These are phyloP conservation scores for Blennius ocellaris DNA, from an alignment of 2,113 vertebrate species.

Conservation along the genomic window DNA sequence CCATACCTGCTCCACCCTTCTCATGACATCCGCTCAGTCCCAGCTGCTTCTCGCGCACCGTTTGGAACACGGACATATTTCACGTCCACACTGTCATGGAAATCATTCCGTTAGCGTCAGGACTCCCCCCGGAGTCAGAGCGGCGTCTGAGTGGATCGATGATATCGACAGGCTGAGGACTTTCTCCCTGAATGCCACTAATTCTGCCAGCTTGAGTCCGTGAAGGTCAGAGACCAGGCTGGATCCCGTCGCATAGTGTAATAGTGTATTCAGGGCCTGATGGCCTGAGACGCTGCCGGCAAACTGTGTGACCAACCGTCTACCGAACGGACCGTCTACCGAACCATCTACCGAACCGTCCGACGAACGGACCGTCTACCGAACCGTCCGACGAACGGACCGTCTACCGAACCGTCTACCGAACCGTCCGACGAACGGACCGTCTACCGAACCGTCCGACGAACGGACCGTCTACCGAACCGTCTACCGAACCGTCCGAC, in stretches of 20 bases:
- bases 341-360: no score
- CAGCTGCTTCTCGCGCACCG: constrained; percentile 51
- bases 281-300: constrained; percentile 53
- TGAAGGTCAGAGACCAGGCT: constrained; percentile 77
- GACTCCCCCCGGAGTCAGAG: constrained; percentile 75
- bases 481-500: no score
- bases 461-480: no score
- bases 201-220: constrained; percentile 77
- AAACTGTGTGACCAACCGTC: constrained; percentile 33
- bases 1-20: no score
- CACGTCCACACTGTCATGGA: constrained; percentile 82
- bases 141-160: constrained; percentile 80
- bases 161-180: constrained; percentile 80
- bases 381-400: no score
- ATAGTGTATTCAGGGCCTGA: constrained; percentile 69
- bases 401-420: no score
- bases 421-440: no score
- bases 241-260: constrained; percentile 77
- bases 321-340: no score
- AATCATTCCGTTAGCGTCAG: constrained; percentile 81
- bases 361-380: no score
- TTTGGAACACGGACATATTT: constrained; percentile 70
- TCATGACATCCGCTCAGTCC: neutral
- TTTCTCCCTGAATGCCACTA: constrained; percentile 75
- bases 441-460: no score